Percentiles rank a stretch among this genome's conserved stretches.
Conservation (phyloP, 2,113 vertebrate species). For the Grammomys surdaster region DNA sequence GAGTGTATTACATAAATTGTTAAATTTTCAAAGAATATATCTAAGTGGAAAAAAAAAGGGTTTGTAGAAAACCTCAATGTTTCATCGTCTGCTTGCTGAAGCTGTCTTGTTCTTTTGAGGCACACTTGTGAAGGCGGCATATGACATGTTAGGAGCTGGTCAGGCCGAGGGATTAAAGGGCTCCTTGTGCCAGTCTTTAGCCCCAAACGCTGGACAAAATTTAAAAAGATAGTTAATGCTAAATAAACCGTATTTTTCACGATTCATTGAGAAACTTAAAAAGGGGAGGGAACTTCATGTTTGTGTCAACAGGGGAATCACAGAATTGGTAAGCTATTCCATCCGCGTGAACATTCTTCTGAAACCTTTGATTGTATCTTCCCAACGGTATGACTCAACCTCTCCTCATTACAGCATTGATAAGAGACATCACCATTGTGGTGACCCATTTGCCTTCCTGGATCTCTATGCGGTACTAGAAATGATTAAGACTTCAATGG, state of each 20-base stretch:
- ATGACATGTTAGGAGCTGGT: neutral
- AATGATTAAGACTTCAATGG: conserved; percentile 45
- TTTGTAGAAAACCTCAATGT: neutral
- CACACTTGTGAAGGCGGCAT: neutral
- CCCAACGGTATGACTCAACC: neutral
- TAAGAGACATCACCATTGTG: accelerated
- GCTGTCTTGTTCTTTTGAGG: neutral
- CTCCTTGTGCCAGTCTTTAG: neutral
- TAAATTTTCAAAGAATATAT: neutral
- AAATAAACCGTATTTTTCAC: neutral
- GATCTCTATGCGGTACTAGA: neutral
- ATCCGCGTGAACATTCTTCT: neutral
- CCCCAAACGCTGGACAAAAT: neutral
- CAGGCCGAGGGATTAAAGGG: neutral
- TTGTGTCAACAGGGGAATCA: neutral
- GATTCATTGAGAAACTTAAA: neutral
- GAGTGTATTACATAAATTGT: neutral
- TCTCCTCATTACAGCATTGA: neutral
- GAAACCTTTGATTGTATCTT: neutral
- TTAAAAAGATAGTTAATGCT: neutral
- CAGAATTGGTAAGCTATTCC: neutral
- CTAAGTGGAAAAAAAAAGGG: neutral
- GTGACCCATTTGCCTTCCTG: neutral
- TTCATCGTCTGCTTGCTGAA: neutral
- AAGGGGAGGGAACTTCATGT: accelerated